A percentile compares a stretch with the other conserved stretches of the same genome.
Evolutionary conservation across 2,797 vertebrate species (phyloP).

Genomic region (Sebastes trivittatus): DNA sequence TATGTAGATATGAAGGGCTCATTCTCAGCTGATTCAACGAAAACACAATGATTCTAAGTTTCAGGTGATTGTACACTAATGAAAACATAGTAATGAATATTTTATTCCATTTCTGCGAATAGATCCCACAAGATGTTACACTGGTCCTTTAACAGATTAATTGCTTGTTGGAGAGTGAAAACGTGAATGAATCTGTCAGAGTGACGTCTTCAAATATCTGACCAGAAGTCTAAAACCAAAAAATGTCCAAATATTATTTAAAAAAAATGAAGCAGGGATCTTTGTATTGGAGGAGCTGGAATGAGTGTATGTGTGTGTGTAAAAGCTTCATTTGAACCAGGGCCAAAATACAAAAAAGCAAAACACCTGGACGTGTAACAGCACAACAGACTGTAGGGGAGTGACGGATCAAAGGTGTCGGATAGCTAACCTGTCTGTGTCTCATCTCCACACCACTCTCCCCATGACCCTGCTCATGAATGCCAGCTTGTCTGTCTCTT

Average conservation of each 20-base stretch:
- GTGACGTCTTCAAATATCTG: neutral
- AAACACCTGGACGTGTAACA: neutral
- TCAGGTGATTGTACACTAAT: no score
- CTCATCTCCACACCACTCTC: slow-evolving; percentile 11
- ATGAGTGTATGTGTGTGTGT: neutral
- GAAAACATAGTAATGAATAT: no score
- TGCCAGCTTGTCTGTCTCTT: slow-evolving; percentile 13
- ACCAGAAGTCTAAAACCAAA: neutral
- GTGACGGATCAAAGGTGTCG: slow-evolving; percentile 32
- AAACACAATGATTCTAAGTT: no score
- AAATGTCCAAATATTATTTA: neutral
- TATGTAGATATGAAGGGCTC: no score
- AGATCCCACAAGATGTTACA: no score
- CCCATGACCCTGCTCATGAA: slow-evolving; percentile 32
- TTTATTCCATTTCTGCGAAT: no score
- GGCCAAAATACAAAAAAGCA: neutral
- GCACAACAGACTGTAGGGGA: slow-evolving; percentile 11
- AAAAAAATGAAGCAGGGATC: neutral
- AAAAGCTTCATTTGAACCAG: neutral
- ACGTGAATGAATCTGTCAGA: no score
- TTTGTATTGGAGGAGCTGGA: neutral
- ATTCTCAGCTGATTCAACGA: no score
- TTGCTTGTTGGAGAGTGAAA: no score
- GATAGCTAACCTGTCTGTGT: neutral
- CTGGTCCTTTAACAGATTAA: no score